Evolutionary conservation across 2,888 invertebrate genomes (phyloP), one percentile per base, ranked within the genome.

Genomic region (Heliconius ismenius): DNA sequence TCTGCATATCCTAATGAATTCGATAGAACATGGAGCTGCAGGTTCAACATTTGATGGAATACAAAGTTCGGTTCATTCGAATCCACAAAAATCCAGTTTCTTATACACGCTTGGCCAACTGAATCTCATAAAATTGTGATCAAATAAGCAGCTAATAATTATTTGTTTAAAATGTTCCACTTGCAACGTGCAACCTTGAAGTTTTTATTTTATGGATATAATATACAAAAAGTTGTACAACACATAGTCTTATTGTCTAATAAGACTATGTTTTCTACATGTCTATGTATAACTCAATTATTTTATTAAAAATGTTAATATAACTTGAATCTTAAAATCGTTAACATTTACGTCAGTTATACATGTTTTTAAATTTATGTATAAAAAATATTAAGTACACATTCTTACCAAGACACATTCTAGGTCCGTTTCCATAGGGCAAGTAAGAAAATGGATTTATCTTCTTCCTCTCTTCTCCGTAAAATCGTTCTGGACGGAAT

Each of bases 391-490:
- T 54, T 21, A 54, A 21, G 21, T 21, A 39, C 4, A 39, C n/a
- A 36, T 39, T 9, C 36, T 73, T 60, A 73, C 73, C 73, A 26
- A 73, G 39, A 26, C 73, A 73, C 7, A 63, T 62, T 26, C 73
- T 60, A 67, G 88, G 90, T 2, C 92, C 92, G 76, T 90, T 91
- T 26, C 92, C 92, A 78, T 91, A 92, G 0, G 92, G 91, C 67
- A 90, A 81, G 77, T 88, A 92, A 0, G 88, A 88, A 70, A 86
- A 90, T 0, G 88, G 89, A 24, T 79, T 86, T 4, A 92, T 84
- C 13, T 86, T 84, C 0, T 79, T 75, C 63, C 83, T 90, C 24
- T 86, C 82, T 6, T 86, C 87, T 0, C 82, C 82, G 0, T 88
- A 75, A 79, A 92, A 92, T 28, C 92, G 81, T 65, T 92, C 91